These are phyloP conservation scores for Callimorpha dominula DNA, from an alignment of 2,888 invertebrate species.

Conservation along the genomic window DNA sequence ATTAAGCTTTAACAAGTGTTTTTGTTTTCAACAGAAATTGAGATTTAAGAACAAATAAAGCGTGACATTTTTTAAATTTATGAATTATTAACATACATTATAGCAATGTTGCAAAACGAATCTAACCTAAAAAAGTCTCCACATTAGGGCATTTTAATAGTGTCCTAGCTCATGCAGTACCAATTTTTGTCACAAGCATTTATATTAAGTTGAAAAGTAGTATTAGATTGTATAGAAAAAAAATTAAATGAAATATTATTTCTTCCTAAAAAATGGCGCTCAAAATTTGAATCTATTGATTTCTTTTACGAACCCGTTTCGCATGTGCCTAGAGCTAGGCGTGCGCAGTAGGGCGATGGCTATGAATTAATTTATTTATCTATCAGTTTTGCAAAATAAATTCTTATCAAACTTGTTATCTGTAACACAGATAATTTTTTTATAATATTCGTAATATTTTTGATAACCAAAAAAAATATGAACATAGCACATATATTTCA, in stretches of 20 bases:
- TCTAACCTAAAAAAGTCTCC: neutral
- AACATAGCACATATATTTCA: neutral
- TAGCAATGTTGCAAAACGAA: neutral
- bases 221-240: too few relatives aligned
- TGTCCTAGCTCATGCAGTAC: neutral
- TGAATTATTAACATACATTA: neutral
- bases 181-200: neutral
- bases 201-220: neutral
- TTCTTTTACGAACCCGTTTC: conserved; percentile 36
- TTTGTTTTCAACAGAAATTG: conserved; percentile 33
- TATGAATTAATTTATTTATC: conserved; percentile 31
- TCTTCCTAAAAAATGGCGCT: conserved; percentile 45
- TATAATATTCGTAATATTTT: too few relatives aligned
- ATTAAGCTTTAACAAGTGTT: conserved; percentile 55
- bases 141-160: neutral
- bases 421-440: neutral
- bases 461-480: too few relatives aligned
- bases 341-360: conserved; percentile 51
- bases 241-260: neutral
- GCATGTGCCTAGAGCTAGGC: conserved; percentile 53
- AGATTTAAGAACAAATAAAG: conserved; percentile 12
- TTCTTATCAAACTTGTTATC: conserved; percentile 12
- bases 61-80: neutral
- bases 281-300: conserved; percentile 58
- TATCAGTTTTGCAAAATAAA: conserved; percentile 29